Evolutionary conservation across 2,113 vertebrate genomes (phyloP), one percentile per base, ranked within the genome.

Genomic region (Cryptotis parvus): DNA sequence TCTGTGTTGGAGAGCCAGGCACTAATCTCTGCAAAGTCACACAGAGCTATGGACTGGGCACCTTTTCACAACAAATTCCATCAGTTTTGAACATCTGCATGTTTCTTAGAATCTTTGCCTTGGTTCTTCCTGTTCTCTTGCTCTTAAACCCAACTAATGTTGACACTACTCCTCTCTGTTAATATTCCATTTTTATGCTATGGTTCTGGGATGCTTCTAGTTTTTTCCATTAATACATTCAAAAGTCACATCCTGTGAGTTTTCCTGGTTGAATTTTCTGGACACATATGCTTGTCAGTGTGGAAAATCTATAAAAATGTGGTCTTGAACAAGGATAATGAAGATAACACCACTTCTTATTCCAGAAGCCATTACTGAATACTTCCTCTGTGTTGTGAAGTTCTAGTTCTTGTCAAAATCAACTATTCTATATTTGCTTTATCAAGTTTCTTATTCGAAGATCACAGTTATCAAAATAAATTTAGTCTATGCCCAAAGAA

Each of bases 191-290:
- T 4, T 33, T 20, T 6, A 29, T 91, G 88, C 2, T 41, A 14
- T 82, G 61, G 35, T 68, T 69, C 41, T 83, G 39, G 76, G 78
- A 37, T 55, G 24, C 72, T 84, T 39, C 49, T 73, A 31, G 15
- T 76, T 92, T 76, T 92, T 91, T 89, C 66, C 9, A 79, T 66
- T 89, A 93, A 73, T 49, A 27, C 8, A 4, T 78, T 16, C 52
- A 68, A 84, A 91, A 74, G 9, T 45, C 77, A 81, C 35, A 90
- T 73, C 22, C 41, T 87, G 29, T 86, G 74, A 84, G 87, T 33
- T 84, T 84, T 76, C 61, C 73, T 70, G 37, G 15, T 81, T 87
- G 26, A 77, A 85, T 9, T 91, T 81, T 86, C n/a, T 91, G 41
- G 37, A 70, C 58, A 83, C 24, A 45, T 43, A 75, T 76, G 3